Evolutionary conservation across 2,113 vertebrate genomes (phyloP).

Genomic region (Pteropus alecto): DNA sequence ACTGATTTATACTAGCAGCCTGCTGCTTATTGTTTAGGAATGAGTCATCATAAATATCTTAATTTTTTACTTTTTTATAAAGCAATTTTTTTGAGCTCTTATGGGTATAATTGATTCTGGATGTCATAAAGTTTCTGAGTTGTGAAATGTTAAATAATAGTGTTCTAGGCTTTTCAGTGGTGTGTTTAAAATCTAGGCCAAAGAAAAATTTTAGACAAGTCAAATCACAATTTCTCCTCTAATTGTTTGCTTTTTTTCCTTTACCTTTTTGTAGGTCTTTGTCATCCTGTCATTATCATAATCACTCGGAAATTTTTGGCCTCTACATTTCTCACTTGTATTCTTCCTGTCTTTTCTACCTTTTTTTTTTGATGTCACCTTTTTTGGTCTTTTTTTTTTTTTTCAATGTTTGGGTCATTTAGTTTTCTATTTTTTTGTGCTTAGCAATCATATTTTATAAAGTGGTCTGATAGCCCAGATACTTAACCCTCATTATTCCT

Average conservation of each 20-base stretch:
- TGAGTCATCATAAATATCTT: constrained; percentile 23
- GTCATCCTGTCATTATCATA: neutral
- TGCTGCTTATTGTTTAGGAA: constrained; percentile 16
- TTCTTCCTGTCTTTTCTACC: neutral
- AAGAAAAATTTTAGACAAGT: neutral
- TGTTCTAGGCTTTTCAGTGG: neutral
- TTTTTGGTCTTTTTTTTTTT: neutral
- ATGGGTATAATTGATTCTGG: neutral
- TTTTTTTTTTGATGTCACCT: neutral
- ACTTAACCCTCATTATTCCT: neutral
- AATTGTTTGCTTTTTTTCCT: neutral
- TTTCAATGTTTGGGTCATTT: neutral
- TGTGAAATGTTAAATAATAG: neutral
- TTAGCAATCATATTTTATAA: neutral
- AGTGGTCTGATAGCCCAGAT: neutral
- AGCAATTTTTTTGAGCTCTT: neutral
- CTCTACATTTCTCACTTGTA: neutral
- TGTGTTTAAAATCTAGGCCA: neutral
- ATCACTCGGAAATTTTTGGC: neutral
- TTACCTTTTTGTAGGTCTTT: neutral
- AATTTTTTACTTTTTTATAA: constrained; percentile 35
- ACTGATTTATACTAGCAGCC: constrained; percentile 43
- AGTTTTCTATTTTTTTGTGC: neutral
- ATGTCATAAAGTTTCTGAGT: neutral
- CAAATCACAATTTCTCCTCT: neutral